Percentiles rank a stretch among this genome's conserved stretches.
phyloP scores from a whole-genome alignment of 2,888 invertebrate genomes.

The Eupithecia vulgata region DNA sequence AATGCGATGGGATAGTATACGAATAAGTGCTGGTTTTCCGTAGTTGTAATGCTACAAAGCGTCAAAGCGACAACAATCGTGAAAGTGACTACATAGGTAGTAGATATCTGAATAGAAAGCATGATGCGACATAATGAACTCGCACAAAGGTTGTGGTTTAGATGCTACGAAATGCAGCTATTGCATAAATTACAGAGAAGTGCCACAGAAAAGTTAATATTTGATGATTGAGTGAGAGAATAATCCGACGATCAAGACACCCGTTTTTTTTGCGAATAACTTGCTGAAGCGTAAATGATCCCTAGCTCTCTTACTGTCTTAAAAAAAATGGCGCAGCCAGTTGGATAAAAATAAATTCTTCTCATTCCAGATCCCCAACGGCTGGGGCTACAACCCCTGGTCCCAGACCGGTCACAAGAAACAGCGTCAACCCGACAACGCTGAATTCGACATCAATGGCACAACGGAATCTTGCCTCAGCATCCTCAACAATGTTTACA shows the following conservation, averaged over 20 bases:
- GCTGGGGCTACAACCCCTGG: conserved; percentile 95
- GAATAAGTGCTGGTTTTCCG: neutral
- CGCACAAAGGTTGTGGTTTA: conserved; percentile 31
- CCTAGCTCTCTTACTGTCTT: neutral
- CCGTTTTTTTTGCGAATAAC: neutral
- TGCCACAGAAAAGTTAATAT: neutral
- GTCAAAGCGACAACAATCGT: conserved; percentile 36
- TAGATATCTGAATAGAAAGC: conserved; percentile 36
- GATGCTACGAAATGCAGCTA: neutral
- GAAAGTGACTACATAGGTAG: conserved; percentile 39
- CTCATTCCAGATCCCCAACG: conserved; percentile 81
- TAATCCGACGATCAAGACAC: too few relatives aligned
- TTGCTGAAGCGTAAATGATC: neutral
- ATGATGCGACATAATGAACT: conserved; percentile 25
- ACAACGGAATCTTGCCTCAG: conserved; percentile 94
- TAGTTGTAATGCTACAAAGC: conserved; percentile 31
- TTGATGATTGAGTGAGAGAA: neutral
- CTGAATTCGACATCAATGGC: conserved; percentile 94
- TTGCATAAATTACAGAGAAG: conserved; percentile 3
- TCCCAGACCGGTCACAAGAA: conserved; percentile 96
- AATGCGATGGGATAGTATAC: neutral
- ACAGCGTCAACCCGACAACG: conserved; percentile 93
- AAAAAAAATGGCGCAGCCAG: conserved; percentile 1
- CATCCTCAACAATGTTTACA: conserved; percentile 95
- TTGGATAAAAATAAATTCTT: neutral